Base-by-base conservation (phyloP, 2,888 invertebrate species). In the Ctenicera cuprea region DNA sequence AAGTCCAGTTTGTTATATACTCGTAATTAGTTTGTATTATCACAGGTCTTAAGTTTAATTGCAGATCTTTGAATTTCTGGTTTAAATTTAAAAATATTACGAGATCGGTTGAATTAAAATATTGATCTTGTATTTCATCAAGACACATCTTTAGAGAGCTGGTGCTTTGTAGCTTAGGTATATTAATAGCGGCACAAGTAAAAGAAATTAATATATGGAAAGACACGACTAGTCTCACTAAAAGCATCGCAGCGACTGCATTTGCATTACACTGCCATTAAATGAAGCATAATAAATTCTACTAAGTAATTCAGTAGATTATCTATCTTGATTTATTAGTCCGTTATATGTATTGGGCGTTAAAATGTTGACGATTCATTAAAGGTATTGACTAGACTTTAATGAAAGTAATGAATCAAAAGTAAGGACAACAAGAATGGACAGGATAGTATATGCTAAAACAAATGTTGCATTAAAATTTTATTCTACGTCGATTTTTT, bases 231-330 rank as follows among this genome's bases (percentile, higher is more conserved):
- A 22, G 30, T 52, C 22, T 22, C 3, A 14, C 52, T 52, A 30
- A 52, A 52, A 52, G 52, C 52, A 52, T 52, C 20, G 22, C 52
- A 52, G 11, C 26, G 12, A 52, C 52, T 52, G 26, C 52, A 52
- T 30, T 22, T 50, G 18, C 22, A 22, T 50, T 8, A 50, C 3
- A 3, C 0, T 11, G 18, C 50, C 12, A 22, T 50, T 22, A 18
- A 52, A 52, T 52, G 26, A 26, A 5, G n/a, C 5, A 26, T n/a
- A 22, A 52, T 11, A 16, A 52, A 52, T 26, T 22, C 14, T n/a
- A 22, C 22, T 30, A 30, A 22, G 52, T 26, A 11, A 52, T 22
- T 22, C 30, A 22, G n/a, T 26, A 1, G 14, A 1, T 18, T 43
- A 14, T 43, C 14, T 12, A 14, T 14, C 14, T 43, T 18, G 45